A percentile compares a stretch with the other conserved stretches of the same genome.
Evolutionary conservation across 2,888 invertebrate genomes (phyloP).

Genomic region (Anoplius nigerrimus): DNA sequence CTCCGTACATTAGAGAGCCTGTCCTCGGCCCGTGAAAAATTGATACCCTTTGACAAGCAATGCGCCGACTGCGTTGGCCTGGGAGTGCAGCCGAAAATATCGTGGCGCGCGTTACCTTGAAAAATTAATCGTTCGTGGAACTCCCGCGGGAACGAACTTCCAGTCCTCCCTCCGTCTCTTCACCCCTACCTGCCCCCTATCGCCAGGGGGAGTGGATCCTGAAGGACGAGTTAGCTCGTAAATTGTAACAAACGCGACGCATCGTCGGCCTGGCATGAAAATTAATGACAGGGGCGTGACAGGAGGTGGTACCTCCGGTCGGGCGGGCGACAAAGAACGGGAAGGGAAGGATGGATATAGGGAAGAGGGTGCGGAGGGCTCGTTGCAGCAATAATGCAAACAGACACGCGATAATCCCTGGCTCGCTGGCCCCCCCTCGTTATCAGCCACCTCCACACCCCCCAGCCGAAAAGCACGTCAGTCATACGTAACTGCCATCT

Average conservation of each 20-base stretch:
- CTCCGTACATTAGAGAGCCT: no score
- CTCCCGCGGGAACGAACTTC: slow-evolving; percentile 24
- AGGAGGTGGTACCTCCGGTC: slow-evolving; percentile 40
- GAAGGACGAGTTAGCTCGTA: slow-evolving; percentile 56
- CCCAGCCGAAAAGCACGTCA: slow-evolving; percentile 36
- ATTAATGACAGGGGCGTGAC: slow-evolving; percentile 69
- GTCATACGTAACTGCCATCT: slow-evolving; percentile 29
- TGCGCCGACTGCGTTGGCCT: background rate
- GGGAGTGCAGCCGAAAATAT: slow-evolving; percentile 37
- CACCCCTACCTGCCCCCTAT: no score
- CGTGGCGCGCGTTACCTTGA: slow-evolving; percentile 57
- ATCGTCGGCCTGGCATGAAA: slow-evolving; percentile 66
- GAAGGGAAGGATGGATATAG: slow-evolving; percentile 5
- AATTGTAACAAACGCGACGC: slow-evolving; percentile 66
- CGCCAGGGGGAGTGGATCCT: no score
- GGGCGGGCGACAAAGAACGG: slow-evolving; percentile 30
- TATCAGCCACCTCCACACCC: no score
- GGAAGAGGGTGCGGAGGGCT: slow-evolving; percentile 6
- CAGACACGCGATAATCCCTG: slow-evolving; percentile 70
- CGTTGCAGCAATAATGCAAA: slow-evolving; percentile 64
- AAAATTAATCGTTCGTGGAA: slow-evolving; percentile 62
- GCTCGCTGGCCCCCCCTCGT: slow-evolving; percentile 32
- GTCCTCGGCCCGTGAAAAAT: no score
- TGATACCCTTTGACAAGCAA: no score
- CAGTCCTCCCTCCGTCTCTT: slow-evolving; percentile 31